Base-by-base conservation (phyloP, 2,888 invertebrate species). In the Coremacera marginata region DNA sequence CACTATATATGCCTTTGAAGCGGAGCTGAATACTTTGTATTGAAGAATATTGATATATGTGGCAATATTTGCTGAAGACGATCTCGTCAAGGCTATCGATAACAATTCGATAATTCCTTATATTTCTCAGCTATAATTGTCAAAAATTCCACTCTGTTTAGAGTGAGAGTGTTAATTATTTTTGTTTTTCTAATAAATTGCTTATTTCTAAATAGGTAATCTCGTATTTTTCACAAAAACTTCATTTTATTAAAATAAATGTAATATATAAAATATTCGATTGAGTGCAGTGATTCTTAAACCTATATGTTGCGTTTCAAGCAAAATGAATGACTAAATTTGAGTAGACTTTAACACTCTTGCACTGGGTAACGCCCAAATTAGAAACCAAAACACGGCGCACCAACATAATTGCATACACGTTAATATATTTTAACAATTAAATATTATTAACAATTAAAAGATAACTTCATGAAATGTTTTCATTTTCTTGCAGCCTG, bases 331-430 rank as follows among this genome's bases (percentile, higher is more conserved):
- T 22, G n/a, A 31, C 27, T 63, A 7, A 9, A 63, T 31, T n/a
- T 16, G 34, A 34, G 27, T 63, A 5, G 22, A 31, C 34, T 63
- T 27, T 14, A 11, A 14, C 27, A 63, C n/a, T 25, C 25, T 37
- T 37, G 71, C 9, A n/a, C 19, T 27, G 77, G 75, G 77, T 75
- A 65, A 79, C 79, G 77, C 79, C 79, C 79, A 77, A 79, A 55
- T 68, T 73, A 70, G 44, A 72, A 67, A 70, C 60, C 49, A 62
- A 70, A 70, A 22, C 70, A 52, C 44, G 25, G 49, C 11, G 3
- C 16, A 22, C 16, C 19, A 44, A 67, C 22, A n/a, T 4, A 44
- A n/a, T 44, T 44, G 37, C 19, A 25, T 68, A 25, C 25, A 16
- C 9, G 25, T 27, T 16, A 11, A 51, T n/a, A n/a, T n/a, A n/a